Percentiles rank a stretch among this genome's conserved stretches.
Evolutionary conservation across 2,113 vertebrate species (phyloP).

Genomic region (Garra rufa): DNA sequence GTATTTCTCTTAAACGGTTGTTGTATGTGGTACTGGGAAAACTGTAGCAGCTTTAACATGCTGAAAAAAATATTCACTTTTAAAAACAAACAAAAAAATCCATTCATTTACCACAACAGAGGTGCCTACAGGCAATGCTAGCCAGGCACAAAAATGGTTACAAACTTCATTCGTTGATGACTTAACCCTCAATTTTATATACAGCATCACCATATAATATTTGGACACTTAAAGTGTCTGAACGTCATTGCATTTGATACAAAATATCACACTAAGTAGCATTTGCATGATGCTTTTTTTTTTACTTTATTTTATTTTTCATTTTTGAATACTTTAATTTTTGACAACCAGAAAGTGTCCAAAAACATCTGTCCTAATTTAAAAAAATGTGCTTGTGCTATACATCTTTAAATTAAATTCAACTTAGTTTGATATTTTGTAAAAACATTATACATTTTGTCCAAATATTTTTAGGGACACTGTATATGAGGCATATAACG

Average conservation of each 20-base stretch:
- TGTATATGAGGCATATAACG: slow-evolving; percentile 9
- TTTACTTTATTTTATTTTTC: background rate
- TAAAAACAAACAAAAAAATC: background rate
- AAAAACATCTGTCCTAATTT: background rate
- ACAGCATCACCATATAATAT: background rate
- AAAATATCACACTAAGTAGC: slow-evolving; percentile 10
- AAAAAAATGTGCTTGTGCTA: slow-evolving; percentile 20
- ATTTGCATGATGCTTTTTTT: background rate
- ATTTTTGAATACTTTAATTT: background rate
- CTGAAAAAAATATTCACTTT: background rate
- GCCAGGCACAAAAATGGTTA: slow-evolving; percentile 34
- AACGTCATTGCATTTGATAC: background rate
- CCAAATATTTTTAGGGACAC: background rate
- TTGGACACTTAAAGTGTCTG: slow-evolving; percentile 4
- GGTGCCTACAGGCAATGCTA: background rate
- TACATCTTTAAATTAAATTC: background rate
- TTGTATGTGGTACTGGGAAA: background rate
- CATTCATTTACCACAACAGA: background rate
- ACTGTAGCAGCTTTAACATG: background rate
- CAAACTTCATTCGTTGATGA: background rate
- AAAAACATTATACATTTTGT: background rate
- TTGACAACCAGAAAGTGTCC: slow-evolving; percentile 25
- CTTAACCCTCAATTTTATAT: background rate
- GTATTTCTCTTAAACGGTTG: background rate
- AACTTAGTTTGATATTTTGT: slow-evolving; percentile 3